These are phyloP conservation scores for Lutjanus erythropterus DNA, from an alignment of 2,113 vertebrate species.

Conservation along the genomic window DNA sequence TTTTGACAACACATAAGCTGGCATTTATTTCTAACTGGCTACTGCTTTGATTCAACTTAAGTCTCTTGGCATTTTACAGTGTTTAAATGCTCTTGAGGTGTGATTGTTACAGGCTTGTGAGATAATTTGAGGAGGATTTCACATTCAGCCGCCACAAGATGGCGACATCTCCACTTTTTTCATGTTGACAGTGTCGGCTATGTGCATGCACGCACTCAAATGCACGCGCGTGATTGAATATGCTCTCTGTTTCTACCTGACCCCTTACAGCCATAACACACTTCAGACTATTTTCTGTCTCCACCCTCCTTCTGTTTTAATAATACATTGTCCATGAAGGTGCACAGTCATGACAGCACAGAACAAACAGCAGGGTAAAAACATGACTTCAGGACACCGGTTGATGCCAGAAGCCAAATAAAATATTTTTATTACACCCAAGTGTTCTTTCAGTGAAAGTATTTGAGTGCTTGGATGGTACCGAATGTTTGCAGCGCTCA, in stretches of 20 bases:
- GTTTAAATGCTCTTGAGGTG: neutral
- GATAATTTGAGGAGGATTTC: neutral
- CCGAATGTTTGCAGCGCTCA: slow-evolving; percentile 9
- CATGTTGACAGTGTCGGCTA: neutral
- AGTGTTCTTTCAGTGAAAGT: slow-evolving; percentile 33
- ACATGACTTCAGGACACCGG: slow-evolving; percentile 7
- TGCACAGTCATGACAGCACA: neutral
- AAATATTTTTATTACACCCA: slow-evolving; percentile 31
- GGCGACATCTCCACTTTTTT: slow-evolving; percentile 65
- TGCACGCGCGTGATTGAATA: neutral
- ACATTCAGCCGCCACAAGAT: slow-evolving; percentile 70
- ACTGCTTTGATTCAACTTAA: neutral
- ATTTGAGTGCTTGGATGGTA: slow-evolving; percentile 21
- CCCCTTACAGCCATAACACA: slow-evolving; percentile 24
- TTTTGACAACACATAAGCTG: slow-evolving; percentile 1
- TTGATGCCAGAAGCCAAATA: slow-evolving; percentile 19
- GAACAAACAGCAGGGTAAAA: slow-evolving; percentile 39
- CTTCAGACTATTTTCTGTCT: slow-evolving; percentile 14
- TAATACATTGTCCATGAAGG: slow-evolving; percentile 29
- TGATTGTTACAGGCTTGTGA: neutral
- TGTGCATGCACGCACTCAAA: slow-evolving; percentile 3
- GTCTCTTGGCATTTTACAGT: slow-evolving; percentile 19
- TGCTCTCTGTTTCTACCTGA: slow-evolving; percentile 28
- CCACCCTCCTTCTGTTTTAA: slow-evolving; percentile 27
- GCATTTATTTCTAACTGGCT: neutral